phyloP scores from a whole-genome alignment of 2,113 vertebrate species.

The Benitochromis conjunctus region DNA sequence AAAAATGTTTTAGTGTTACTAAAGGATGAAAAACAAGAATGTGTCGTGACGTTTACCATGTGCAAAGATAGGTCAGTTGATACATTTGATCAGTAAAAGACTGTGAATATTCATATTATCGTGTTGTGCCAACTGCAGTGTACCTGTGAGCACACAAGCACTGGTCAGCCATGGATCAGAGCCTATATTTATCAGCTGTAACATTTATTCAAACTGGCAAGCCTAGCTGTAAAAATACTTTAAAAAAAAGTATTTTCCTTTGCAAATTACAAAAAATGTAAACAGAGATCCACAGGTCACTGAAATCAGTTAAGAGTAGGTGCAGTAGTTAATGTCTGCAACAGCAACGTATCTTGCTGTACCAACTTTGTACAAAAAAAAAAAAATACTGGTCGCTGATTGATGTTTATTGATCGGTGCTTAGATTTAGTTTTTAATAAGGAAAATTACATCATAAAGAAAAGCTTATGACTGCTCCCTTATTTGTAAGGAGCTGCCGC shows the following conservation, averaged over 20 bases:
- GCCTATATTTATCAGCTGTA: not conserved
- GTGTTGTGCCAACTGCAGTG: not conserved
- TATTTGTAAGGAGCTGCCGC: not conserved
- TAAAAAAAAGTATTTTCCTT: not conserved
- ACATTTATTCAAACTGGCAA: not conserved
- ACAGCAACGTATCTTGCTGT: not conserved
- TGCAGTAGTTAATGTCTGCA: not conserved
- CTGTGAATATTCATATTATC: not conserved
- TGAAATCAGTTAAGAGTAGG: not conserved
- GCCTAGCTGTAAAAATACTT: not conserved
- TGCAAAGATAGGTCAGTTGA: not conserved
- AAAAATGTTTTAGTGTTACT: not conserved
- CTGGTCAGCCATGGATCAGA: not conserved
- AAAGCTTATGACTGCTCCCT: not conserved
- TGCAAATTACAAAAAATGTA: not conserved
- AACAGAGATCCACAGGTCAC: not conserved
- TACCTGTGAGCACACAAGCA: not conserved
- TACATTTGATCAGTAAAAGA: constrained; percentile 4
- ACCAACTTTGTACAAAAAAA: not conserved
- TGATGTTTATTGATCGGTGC: not conserved
- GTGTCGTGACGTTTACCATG: not conserved
- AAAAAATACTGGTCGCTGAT: rapidly evolving
- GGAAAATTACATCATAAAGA: not conserved
- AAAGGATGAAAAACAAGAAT: not conserved
- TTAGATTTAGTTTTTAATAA: not conserved